Conservation (phyloP, 1,140 invertebrate species). For the Conopomorpha cramerella region DNA sequence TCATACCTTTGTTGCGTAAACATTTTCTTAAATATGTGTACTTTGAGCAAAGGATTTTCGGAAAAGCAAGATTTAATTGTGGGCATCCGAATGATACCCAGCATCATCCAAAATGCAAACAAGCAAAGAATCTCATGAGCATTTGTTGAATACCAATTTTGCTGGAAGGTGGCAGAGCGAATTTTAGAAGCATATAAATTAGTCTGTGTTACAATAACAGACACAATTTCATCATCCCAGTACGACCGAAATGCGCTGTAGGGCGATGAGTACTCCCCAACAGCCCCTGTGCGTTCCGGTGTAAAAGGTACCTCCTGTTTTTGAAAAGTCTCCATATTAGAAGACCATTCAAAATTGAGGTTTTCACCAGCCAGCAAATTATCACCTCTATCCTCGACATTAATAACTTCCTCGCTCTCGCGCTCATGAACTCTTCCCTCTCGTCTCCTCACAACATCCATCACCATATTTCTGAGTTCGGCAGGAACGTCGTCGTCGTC, state of each 20-base stretch:
- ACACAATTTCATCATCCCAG: background rate
- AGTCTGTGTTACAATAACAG: background rate
- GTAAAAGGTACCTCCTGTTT: too few species aligned
- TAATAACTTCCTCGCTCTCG: too few species aligned
- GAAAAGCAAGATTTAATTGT: conserved; percentile 3
- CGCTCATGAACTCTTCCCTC: too few species aligned
- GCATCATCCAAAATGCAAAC: conserved; percentile 3
- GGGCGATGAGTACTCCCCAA: background rate
- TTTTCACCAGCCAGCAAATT: too few species aligned
- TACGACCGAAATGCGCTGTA: background rate
- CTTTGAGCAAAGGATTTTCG: background rate
- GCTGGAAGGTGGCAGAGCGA: background rate
- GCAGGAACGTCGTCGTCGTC: too few species aligned
- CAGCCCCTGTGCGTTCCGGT: too few species aligned
- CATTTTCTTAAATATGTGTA: background rate
- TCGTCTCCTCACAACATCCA: too few species aligned
- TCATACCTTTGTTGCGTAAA: background rate
- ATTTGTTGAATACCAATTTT: background rate
- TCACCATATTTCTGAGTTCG: too few species aligned
- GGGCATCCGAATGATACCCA: conserved; percentile 2
- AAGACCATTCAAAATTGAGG: too few species aligned
- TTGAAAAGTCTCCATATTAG: too few species aligned
- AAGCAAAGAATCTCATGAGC: conserved; percentile 1
- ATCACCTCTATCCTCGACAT: too few species aligned
- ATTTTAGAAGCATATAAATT: background rate